Base-by-base conservation (phyloP, 2,113 vertebrate genomes). In the Planiliza haematocheilus region DNA sequence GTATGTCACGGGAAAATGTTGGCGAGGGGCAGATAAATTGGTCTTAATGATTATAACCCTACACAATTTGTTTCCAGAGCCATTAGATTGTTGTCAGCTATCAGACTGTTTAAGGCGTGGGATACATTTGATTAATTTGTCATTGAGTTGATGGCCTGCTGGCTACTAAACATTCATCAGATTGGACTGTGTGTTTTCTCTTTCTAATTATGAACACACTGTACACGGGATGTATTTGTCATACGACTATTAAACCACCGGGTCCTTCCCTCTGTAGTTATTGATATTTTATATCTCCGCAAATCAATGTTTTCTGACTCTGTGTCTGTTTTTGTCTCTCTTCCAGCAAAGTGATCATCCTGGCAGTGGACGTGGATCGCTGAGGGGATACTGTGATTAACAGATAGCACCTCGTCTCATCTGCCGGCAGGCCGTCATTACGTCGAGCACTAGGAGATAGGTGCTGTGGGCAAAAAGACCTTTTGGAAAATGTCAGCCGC, bases 11-110 rank as follows among this genome's bases (percentile, higher is more conserved):
- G 50, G 3, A 37, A 50, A 75, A 63, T 67, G 53, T 85, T 68
- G 38, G 10, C 48, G 60, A 45, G 70, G 63, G 18, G 2, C 71
- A 75, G 80, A 88, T 90, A 82, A 89, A 90, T 90, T 63, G 78
- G 70, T 77, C 55, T 74, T 86, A 92, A 88, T 90, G 86, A 74
- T 90, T 84, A 77, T 87, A 89, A 86, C 82, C 70, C 84, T 50
- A 42, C 38, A 86, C 79, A 75, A 87, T 92, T 92, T 90, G 91
- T 88, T 89, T 88, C 42, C 67, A 14, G 7, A 17, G 81, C 89
- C 81, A 79, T 91, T 89, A 90, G 83, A 89, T 88, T 73, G 81
- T 91, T 87, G 82, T 86, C 83, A 39, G 70, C 72, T 45, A 77
- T 92, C 83, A 71, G 62, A 46, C 59, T 83, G 60, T 91, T 88